Evolutionary conservation across 2,888 invertebrate species (phyloP).

Genomic region (Podabrus alpinus): DNA sequence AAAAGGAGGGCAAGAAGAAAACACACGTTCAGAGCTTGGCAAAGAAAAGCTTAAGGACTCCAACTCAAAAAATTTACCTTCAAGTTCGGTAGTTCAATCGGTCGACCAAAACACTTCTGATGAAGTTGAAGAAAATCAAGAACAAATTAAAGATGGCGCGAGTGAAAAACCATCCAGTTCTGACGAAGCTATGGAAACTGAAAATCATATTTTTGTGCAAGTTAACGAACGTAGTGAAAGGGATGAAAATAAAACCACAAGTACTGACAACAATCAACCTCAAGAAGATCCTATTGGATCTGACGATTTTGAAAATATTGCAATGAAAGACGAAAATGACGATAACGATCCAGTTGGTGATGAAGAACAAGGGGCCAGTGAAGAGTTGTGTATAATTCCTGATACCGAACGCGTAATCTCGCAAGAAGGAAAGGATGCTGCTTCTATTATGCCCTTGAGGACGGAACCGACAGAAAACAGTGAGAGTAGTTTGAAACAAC

Average conservation of each 20-base stretch:
- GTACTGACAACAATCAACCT: not conserved
- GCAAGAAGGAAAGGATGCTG: conserved; percentile 69
- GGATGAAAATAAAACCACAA: conserved; percentile 19
- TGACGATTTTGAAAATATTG: conserved; percentile 41
- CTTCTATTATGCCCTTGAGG: conserved; percentile 48
- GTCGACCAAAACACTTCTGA: not conserved
- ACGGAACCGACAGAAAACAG: not conserved
- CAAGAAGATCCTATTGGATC: conserved; percentile 34
- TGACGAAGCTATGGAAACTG: not conserved
- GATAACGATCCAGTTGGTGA: conserved; percentile 49
- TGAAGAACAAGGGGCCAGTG: conserved; percentile 62
- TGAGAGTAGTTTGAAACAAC: not conserved
- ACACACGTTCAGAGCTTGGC: not conserved
- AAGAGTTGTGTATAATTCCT: conserved; percentile 70
- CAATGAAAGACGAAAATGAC: conserved; percentile 54
- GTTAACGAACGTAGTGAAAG: conserved; percentile 33
- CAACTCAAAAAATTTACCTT: not conserved
- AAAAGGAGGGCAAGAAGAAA: not conserved
- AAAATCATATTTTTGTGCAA: conserved; percentile 36
- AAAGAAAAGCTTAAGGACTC: not conserved
- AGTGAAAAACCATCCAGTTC: conserved; percentile 18
- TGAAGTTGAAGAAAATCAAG: not conserved
- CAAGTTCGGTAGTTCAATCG: not conserved
- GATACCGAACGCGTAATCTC: conserved; percentile 70
- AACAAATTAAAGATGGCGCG: conserved; percentile 33